Conservation (phyloP, 1,140 invertebrate genomes). For the Drosophila insularis region DNA sequence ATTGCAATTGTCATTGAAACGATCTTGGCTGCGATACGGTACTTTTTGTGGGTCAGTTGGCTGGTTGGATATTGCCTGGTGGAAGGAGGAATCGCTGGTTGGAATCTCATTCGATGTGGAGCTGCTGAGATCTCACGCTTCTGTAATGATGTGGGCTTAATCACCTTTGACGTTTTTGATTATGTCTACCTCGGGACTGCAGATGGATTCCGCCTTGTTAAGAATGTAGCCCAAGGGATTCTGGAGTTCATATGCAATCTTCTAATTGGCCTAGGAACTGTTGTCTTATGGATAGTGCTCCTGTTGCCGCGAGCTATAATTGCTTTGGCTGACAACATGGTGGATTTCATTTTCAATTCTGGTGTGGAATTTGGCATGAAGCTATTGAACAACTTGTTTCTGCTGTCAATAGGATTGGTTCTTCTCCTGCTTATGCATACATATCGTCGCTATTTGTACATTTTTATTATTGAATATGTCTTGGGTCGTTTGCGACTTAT, state of each 20-base stretch:
- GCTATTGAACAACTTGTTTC: slow-evolving; percentile 48
- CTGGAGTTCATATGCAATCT: slow-evolving; percentile 14
- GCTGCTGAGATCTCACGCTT: not conserved
- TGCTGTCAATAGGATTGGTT: slow-evolving; percentile 43
- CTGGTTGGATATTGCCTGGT: slow-evolving; percentile 55
- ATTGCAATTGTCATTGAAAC: slow-evolving; percentile 28
- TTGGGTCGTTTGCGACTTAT: slow-evolving; percentile 1
- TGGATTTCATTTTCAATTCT: slow-evolving; percentile 22
- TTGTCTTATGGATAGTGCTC: slow-evolving; percentile 41
- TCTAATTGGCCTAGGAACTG: slow-evolving; percentile 41
- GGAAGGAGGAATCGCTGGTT: slow-evolving; percentile 19
- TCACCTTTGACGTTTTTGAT: slow-evolving; percentile 4
- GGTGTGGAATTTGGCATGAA: slow-evolving; percentile 24
- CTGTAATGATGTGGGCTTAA: slow-evolving; percentile 13
- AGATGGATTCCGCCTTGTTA: slow-evolving; percentile 14
- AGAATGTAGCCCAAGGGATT: slow-evolving; percentile 2
- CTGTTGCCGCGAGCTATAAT: slow-evolving; percentile 40
- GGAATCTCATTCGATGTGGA: slow-evolving; percentile 14
- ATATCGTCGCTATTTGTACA: slow-evolving; percentile 48
- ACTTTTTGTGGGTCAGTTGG: slow-evolving; percentile 54
- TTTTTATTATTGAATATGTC: slow-evolving; percentile 23
- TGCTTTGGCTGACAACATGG: slow-evolving; percentile 17
- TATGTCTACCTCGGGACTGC: slow-evolving; percentile 40
- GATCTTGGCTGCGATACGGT: slow-evolving; percentile 32
- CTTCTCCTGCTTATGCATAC: slow-evolving; percentile 47